Evolutionary conservation across 2,888 invertebrate genomes (phyloP).

Genomic region (Choreutis nemorana): DNA sequence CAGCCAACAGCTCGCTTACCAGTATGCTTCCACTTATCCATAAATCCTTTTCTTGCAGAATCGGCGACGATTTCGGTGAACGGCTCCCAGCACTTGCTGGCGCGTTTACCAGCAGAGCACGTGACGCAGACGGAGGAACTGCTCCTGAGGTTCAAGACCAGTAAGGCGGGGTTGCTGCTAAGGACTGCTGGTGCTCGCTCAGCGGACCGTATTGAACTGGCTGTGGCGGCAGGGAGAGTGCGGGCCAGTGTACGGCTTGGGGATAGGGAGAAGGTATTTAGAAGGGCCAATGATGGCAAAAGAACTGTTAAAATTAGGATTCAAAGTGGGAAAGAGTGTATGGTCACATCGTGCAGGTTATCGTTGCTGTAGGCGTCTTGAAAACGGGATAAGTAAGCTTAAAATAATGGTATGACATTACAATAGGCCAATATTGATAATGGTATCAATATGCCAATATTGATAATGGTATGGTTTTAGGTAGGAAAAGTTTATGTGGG

Average conservation of each 20-base stretch:
- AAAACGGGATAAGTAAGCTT: no score
- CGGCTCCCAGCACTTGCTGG: slow-evolving; percentile 86
- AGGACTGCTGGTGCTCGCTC: slow-evolving; percentile 82
- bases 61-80: slow-evolving; percentile 88
- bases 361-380: no score
- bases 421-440: no score
- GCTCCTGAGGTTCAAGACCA: slow-evolving; percentile 85
- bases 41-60: slow-evolving; percentile 73
- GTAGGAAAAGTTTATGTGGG: no score
- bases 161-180: slow-evolving; percentile 77
- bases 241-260: slow-evolving; percentile 83
- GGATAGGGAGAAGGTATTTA: slow-evolving; percentile 86
- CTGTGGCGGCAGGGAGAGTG: slow-evolving; percentile 84
- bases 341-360: no score
- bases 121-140: slow-evolving; percentile 91
- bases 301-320: not conserved
- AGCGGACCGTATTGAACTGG: slow-evolving; percentile 85
- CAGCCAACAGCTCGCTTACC: no score
- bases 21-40: no score
- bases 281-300: not conserved
- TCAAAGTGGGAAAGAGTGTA: no score
- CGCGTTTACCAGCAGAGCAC: slow-evolving; percentile 76
- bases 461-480: no score
- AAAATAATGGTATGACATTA: no score
- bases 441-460: no score